Conservation (phyloP, 2,888 invertebrate genomes). For the Catocala sponsa region DNA sequence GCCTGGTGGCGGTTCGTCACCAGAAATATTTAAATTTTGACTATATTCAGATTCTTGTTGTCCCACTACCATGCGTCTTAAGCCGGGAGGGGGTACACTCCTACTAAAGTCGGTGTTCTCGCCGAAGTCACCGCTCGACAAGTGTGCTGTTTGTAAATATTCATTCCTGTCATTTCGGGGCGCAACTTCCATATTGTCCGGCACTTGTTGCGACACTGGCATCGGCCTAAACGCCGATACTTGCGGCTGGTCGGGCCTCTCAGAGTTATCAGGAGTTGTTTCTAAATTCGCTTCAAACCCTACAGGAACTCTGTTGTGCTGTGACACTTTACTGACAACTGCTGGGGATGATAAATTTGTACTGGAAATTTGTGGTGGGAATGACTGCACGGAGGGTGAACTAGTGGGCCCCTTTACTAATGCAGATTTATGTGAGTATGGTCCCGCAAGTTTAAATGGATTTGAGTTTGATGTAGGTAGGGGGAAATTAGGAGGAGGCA, state of each 20-base stretch:
- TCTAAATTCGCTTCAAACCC: slow-evolving; percentile 89
- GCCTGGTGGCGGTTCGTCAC: slow-evolving; percentile 86
- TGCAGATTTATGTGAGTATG: slow-evolving; percentile 80
- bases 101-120: slow-evolving; percentile 80
- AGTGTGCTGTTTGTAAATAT: slow-evolving; percentile 92
- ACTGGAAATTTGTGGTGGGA: slow-evolving; percentile 66
- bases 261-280: slow-evolving; percentile 91
- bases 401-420: slow-evolving; percentile 61
- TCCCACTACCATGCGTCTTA: slow-evolving; percentile 90
- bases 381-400: slow-evolving; percentile 58
- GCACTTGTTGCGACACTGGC: slow-evolving; percentile 68
- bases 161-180: slow-evolving; percentile 92
- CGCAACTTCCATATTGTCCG: slow-evolving; percentile 89
- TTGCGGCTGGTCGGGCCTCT: slow-evolving; percentile 88
- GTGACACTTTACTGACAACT: slow-evolving; percentile 70
- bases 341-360: slow-evolving; percentile 73
- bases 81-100: slow-evolving; percentile 89
- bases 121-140: slow-evolving; percentile 88
- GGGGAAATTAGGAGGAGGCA: slow-evolving; percentile 64
- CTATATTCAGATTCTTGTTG: slow-evolving; percentile 88
- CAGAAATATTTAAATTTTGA: slow-evolving; percentile 67
- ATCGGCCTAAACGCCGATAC: slow-evolving; percentile 60
- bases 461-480: slow-evolving; percentile 67
- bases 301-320: slow-evolving; percentile 69
- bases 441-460: slow-evolving; percentile 81